Base-by-base conservation (phyloP, 1,140 invertebrate genomes). In the Penaeus indicus region DNA sequence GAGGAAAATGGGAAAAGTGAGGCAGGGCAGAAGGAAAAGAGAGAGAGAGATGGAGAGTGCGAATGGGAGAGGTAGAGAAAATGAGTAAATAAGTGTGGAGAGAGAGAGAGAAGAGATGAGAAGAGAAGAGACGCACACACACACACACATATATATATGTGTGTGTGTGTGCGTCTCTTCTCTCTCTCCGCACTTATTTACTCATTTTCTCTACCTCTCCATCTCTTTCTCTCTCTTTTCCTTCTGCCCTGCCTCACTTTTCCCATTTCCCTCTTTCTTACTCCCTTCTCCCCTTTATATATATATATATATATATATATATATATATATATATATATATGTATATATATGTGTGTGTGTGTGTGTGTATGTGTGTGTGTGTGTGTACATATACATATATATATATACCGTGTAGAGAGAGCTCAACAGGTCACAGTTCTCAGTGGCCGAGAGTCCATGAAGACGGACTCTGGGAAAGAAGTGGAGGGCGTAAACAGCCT, bases 301-400 rank as follows among this genome's bases (percentile, higher is more conserved):
- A 27, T 32, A 75, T 32, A 75, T 32, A 75, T 32, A 75, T 32
- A 75, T 32, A 75, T 32, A 75, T 13, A 75, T 32, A 75, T 13
- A 75, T 75, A 75, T 75, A 75, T 38, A 75, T 38, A 75, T 75
- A 38, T 75, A 75, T 75, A 75, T 32, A 75, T 75, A 32, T 13
- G 27, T 38, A 32, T 27, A 75, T 75, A 75, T 75, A 75, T 75
- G 27, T 75, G 7, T 75, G 27, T 75, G 27, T 75, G 27, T 75
- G 27, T 75, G 3, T 75, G 32, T 75, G 27, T 75, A 32, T 75
- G 27, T 75, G 27, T 75, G 27, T 75, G 27, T 75, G 27, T 75
- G 4, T 75, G 27, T 75, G 27, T 75, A 25, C 32, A 32, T 1
- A 75, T 75, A n/a, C 32, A 75, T 32, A 75, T 75, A 75, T 25